These are phyloP conservation scores for Ecliptopera silaceata DNA, from an alignment of 2,888 invertebrate genomes.

Conservation along the genomic window DNA sequence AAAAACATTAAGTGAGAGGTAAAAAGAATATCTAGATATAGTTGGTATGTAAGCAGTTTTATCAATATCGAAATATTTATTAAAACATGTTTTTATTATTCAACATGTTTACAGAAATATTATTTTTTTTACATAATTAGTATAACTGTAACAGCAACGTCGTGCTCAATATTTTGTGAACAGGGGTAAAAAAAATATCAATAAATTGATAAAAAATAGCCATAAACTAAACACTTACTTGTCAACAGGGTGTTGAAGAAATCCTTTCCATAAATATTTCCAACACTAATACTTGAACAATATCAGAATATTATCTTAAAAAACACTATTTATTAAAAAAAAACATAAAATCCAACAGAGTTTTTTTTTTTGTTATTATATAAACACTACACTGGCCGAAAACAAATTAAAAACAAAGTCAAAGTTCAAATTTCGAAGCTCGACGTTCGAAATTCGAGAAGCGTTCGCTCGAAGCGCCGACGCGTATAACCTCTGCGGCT, in stretches of 20 bases:
- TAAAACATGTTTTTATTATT: too few relatives aligned
- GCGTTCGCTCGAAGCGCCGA: conserved; percentile 11
- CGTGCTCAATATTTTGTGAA: too few relatives aligned
- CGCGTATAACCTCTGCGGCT: conserved; percentile 18
- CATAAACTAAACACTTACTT: conserved; percentile 5
- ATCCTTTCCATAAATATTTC: neutral
- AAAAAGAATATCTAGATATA: too few relatives aligned
- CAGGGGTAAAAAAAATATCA: neutral
- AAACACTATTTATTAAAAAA: conserved; percentile 10
- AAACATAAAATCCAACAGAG: conserved; percentile 13
- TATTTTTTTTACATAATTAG: too few relatives aligned
- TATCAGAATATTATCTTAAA: neutral
- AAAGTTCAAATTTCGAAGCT: conserved; percentile 19
- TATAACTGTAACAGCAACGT: too few relatives aligned
- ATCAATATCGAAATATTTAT: too few relatives aligned
- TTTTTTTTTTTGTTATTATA: too few relatives aligned
- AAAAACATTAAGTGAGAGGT: too few relatives aligned
- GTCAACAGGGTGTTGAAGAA: neutral
- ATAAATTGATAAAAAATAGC: too few relatives aligned
- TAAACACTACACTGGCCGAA: conserved; percentile 8
- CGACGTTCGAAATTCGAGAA: conserved; percentile 17
- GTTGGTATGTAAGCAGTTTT: too few relatives aligned
- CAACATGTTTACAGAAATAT: too few relatives aligned
- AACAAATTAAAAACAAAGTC: conserved; percentile 14
- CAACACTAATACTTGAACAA: neutral